Base-by-base conservation (phyloP, 1,140 invertebrate species). In the Saccostrea glomerata region DNA sequence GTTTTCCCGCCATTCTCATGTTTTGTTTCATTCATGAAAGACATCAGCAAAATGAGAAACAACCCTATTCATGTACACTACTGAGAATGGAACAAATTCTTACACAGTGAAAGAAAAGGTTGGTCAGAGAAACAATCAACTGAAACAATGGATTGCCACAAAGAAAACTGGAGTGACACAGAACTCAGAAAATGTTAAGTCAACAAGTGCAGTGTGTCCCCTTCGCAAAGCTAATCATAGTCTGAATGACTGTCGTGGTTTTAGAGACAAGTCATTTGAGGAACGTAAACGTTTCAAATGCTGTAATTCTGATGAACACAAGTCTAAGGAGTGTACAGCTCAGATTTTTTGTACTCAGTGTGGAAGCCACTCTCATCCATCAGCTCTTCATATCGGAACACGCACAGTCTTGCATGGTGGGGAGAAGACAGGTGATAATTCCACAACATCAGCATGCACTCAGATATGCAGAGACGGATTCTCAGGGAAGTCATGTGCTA, bases 1-100 rank as follows among this genome's bases (percentile, higher is more conserved):
- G 20, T 70, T 6, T 91, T 88, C 85, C 89, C 89, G 4, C 87
- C 86, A 15, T 87, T 91, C 83, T 15, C 47, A 7, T 15, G 23
- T 6, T 90, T 89, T 60, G 17, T 40, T 66, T 25, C 12, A 20
- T 86, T 86, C 54, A 63, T 70, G 13, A 4, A 47, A 6, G 60
- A 88, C 0, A 55, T 82, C n/a, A 58, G 73, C 36, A 82, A 77
- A 58, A 86, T 86, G 17, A 25, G 58, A 11, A 90, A 90, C 63
- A 73, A 89, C 56, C 88, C 88, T 11, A 25, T 86, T 90, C 66
- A 55, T 54, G 11, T 58, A 23, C 56, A 47, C 36, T 7, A 40
- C 60, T 55, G 2, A 85, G 25, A 40, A 25, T 85, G 0, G 17
- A 58, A 55, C 66, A 23, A 17, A 58, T 58, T 58, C 56, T 17